These are phyloP conservation scores for Drosophila ustulata DNA, from an alignment of 2,888 invertebrate species.

Conservation along the genomic window DNA sequence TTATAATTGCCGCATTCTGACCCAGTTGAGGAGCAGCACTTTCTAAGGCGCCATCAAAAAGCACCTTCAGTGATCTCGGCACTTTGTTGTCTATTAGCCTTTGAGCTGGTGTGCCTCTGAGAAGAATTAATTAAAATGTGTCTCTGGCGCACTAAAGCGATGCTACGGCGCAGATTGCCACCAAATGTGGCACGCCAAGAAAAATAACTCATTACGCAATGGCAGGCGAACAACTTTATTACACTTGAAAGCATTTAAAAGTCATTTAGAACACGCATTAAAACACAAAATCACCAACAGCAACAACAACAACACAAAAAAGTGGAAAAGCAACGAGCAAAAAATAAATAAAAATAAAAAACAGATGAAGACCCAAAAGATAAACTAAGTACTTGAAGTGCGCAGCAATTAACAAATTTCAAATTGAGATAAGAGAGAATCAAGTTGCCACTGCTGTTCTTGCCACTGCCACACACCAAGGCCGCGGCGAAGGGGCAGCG, in stretches of 20 bases:
- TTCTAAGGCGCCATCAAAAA: constrained; percentile 26
- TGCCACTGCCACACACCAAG: constrained; percentile 11
- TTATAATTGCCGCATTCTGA: constrained; percentile 1
- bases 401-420: constrained; percentile 79
- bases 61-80: constrained; percentile 50
- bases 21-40: not conserved
- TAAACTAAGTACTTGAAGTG: constrained; percentile 76
- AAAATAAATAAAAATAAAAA: constrained; percentile 26
- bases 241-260: constrained; percentile 76
- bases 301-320: constrained; percentile 10
- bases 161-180: constrained; percentile 64
- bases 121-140: constrained; percentile 68
- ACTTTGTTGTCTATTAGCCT: constrained; percentile 52
- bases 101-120: constrained; percentile 24
- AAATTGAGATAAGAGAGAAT: constrained; percentile 68
- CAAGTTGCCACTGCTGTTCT: constrained; percentile 50
- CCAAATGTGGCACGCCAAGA: constrained; percentile 55
- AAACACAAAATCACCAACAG: constrained; percentile 19
- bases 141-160: constrained; percentile 46
- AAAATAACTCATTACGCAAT: constrained; percentile 71
- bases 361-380: constrained; percentile 60
- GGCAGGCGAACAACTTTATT: constrained; percentile 71
- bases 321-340: constrained; percentile 22
- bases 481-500: constrained; percentile 25
- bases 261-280: constrained; percentile 73